phyloP scores from a whole-genome alignment of 2,113 vertebrate species.

The Semicossyphus pulcher region DNA sequence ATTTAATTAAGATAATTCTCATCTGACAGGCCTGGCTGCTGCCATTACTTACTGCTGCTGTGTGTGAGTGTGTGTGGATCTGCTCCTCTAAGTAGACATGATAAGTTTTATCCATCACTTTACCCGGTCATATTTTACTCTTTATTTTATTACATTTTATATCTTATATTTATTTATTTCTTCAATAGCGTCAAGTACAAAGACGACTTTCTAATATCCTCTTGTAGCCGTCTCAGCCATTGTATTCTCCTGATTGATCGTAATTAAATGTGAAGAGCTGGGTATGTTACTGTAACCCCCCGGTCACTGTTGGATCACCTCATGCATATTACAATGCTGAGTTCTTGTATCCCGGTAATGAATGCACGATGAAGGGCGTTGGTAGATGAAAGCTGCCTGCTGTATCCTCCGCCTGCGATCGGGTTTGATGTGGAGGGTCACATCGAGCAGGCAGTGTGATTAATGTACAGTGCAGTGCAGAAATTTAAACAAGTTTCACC shows the following conservation, averaged over 20 bases:
- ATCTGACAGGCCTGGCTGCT: conserved; percentile 78
- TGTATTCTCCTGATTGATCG: conserved; percentile 12
- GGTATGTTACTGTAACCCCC: conserved; percentile 11
- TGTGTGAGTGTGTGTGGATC: conserved; percentile 24
- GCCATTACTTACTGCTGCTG: conserved; percentile 75
- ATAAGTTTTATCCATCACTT: background rate
- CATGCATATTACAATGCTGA: conserved; percentile 1
- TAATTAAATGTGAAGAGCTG: conserved; percentile 23
- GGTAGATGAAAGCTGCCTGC: conserved; percentile 22
- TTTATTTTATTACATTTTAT: background rate
- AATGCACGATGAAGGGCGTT: background rate
- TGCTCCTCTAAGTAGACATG: background rate
- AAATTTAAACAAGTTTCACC: conserved; percentile 45
- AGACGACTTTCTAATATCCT: background rate
- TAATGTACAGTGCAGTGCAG: conserved; percentile 8
- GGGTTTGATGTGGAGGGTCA: conserved; percentile 28
- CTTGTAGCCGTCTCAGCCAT: background rate
- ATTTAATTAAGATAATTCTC: conserved; percentile 86
- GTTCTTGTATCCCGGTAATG: background rate
- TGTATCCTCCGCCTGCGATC: conserved; percentile 10
- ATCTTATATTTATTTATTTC: background rate
- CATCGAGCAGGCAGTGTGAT: conserved; percentile 31
- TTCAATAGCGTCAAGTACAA: too few relatives aligned
- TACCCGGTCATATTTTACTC: background rate
- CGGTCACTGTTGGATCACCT: conserved; percentile 3